Percentiles rank a stretch among this genome's conserved stretches.
These are phyloP conservation scores for Leptodactylus fuscus DNA, from an alignment of 2,113 vertebrate species.

Conservation along the genomic window DNA sequence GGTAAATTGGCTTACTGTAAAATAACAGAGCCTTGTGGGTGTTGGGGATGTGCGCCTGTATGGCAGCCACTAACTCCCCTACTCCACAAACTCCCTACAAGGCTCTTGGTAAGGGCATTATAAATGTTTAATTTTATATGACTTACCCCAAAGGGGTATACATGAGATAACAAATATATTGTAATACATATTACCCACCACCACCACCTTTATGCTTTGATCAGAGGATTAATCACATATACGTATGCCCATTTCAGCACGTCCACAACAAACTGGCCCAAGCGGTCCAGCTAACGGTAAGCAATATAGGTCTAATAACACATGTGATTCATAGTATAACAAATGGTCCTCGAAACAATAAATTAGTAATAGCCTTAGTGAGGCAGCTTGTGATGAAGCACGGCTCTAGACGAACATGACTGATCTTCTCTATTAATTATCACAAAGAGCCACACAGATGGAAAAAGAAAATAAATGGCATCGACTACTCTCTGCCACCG, in stretches of 20 bases:
- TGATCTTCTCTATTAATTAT: background rate
- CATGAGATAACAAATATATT: too few relatives aligned
- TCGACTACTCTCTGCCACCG: background rate
- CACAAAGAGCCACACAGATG: constrained; percentile 7
- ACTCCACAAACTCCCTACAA: too few relatives aligned
- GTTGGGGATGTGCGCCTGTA: too few relatives aligned
- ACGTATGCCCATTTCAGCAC: background rate
- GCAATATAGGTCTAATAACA: constrained; percentile 7
- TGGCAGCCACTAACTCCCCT: too few relatives aligned
- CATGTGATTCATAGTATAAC: background rate
- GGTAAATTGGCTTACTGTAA: too few relatives aligned
- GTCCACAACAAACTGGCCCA: background rate
- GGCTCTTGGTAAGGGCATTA: too few relatives aligned
- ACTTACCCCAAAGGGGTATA: too few relatives aligned
- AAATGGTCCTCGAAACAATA: background rate
- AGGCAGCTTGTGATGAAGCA: background rate
- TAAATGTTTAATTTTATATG: too few relatives aligned
- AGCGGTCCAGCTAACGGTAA: background rate
- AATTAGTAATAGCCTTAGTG: background rate
- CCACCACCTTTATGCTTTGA: background rate
- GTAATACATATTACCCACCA: too few relatives aligned
- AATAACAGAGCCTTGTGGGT: too few relatives aligned
- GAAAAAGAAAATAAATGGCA: background rate
- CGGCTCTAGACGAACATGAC: background rate
- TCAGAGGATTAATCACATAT: background rate